Conservation (phyloP, 2,113 vertebrate genomes). For the Lates calcarifer region DNA sequence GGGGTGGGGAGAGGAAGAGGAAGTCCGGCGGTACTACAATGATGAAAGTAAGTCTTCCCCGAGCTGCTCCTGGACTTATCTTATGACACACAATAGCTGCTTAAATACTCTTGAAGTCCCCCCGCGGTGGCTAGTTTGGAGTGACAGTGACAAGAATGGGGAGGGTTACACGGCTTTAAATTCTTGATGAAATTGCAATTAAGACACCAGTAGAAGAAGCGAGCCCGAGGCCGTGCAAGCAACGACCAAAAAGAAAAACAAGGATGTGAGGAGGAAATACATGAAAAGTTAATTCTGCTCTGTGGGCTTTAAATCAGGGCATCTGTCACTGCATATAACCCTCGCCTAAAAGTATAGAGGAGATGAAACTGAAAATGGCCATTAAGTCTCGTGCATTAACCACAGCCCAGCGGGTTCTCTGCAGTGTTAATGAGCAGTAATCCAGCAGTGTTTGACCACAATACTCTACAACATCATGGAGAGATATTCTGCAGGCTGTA, state of each 20-base stretch:
- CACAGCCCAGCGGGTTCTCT: constrained; percentile 45
- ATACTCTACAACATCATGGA: constrained; percentile 36
- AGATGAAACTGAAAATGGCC: constrained; percentile 68
- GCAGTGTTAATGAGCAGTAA: constrained; percentile 71
- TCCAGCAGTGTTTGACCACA: constrained; percentile 63
- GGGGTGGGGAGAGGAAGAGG: constrained; percentile 34
- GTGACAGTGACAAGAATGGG: constrained; percentile 72
- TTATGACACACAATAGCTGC: constrained; percentile 76
- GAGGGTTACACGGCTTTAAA: constrained; percentile 65
- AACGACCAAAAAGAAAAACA: constrained; percentile 63
- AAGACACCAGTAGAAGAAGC: constrained; percentile 66
- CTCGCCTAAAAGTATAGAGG: constrained; percentile 30
- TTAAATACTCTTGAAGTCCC: constrained; percentile 75
- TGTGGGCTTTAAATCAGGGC: constrained; percentile 57
- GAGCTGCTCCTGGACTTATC: constrained; percentile 77
- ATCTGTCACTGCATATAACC: constrained; percentile 61
- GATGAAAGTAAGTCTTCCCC: constrained; percentile 77
- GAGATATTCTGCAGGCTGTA: constrained; percentile 36
- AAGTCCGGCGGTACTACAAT: constrained; percentile 64
- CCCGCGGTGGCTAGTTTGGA: constrained; percentile 56
- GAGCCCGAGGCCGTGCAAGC: constrained; percentile 50
- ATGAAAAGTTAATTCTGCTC: constrained; percentile 78
- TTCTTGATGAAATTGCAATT: constrained; percentile 84
- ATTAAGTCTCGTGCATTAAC: constrained; percentile 64
- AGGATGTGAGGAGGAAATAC: constrained; percentile 60